Base-by-base conservation (phyloP, 2,888 invertebrate species). In the Drosophila kambysellisi region DNA sequence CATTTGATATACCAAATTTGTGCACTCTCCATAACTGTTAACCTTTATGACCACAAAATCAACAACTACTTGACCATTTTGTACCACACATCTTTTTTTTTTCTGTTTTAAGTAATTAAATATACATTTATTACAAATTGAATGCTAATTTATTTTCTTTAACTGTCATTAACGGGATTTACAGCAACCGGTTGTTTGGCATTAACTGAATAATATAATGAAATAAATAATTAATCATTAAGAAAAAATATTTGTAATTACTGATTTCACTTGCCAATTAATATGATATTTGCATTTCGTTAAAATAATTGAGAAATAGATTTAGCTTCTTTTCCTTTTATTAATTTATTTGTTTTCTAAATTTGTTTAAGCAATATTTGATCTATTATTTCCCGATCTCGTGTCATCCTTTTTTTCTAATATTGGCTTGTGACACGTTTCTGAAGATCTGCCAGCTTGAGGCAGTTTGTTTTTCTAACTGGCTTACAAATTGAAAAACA, bases 401-500 rank as follows among this genome's bases (percentile, higher is more conserved):
- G 25, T 2, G 46, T 25, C 20, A 25, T 25, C 4, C 25, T 8
- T 15, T 2, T 5, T 8, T 4, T 46, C 46, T 15, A 25, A 25
- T 0, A 15, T 25, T 25, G 15, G 25, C 8, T 46, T 25, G 25
- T 15, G 37, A 39, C 37, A 41, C 57, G 35, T 25, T 56, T n/a
- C 53, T 41, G 46, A 12, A 39, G 51, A 51, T 64, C 51, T 35
- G 41, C 30, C 20, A 33, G 60, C 37, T 17, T 20, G 37, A 37
- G n/a, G 48, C 8, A 39, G 60, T 57, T 79, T 71, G 67, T 80
- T 76, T 67, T 65, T 50, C 52, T 53, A 63, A 68, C 72, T 76
- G 61, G 75, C 74, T 82, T 70, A 89, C 88, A 85, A 89, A 89
- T 85, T 85, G 78, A 74, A 85, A 89, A 89, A 88, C 85, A 85